Percentiles rank a stretch among this genome's conserved stretches.
Evolutionary conservation across 2,888 invertebrate genomes (phyloP).

Genomic region (Mylabris sibirica): DNA sequence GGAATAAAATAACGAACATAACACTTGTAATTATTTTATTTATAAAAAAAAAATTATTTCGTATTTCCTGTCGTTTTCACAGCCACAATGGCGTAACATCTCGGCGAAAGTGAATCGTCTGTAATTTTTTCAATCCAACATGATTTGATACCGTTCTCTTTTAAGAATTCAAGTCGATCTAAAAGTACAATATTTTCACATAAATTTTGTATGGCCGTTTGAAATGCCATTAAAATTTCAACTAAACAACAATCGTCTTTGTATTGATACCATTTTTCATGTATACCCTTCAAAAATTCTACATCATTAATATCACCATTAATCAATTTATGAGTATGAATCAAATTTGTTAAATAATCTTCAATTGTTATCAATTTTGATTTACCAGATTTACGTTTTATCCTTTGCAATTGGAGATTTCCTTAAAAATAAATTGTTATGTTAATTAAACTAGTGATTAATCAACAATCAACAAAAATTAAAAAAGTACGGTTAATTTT

Average conservation of each 20-base stretch:
- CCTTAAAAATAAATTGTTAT: conserved; percentile 47
- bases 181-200: conserved; percentile 66
- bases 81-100: conserved; percentile 70
- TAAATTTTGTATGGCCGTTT: conserved; percentile 64
- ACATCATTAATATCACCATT: conserved; percentile 33
- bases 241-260: conserved; percentile 55
- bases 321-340: conserved; percentile 47
- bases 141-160: conserved; percentile 58
- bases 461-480: too few relatives aligned
- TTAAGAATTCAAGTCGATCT: conserved; percentile 65
- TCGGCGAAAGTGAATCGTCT: conserved; percentile 70
- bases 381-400: conserved; percentile 56
- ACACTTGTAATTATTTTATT: too few relatives aligned
- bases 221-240: conserved; percentile 63
- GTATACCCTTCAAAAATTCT: conserved; percentile 47
- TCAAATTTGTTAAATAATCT: conserved; percentile 50
- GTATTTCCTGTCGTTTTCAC: conserved; percentile 55
- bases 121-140: conserved; percentile 67
- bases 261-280: conserved; percentile 52
- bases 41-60: neutral
- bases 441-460: too few relatives aligned
- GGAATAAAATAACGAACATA: too few relatives aligned
- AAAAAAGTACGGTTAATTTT: too few relatives aligned
- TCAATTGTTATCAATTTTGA: conserved; percentile 41
- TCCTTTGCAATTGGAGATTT: conserved; percentile 49